Evolutionary conservation across 2,888 invertebrate species (phyloP), one percentile per base, ranked within the genome.

Genomic region (Eudemis profundana): DNA sequence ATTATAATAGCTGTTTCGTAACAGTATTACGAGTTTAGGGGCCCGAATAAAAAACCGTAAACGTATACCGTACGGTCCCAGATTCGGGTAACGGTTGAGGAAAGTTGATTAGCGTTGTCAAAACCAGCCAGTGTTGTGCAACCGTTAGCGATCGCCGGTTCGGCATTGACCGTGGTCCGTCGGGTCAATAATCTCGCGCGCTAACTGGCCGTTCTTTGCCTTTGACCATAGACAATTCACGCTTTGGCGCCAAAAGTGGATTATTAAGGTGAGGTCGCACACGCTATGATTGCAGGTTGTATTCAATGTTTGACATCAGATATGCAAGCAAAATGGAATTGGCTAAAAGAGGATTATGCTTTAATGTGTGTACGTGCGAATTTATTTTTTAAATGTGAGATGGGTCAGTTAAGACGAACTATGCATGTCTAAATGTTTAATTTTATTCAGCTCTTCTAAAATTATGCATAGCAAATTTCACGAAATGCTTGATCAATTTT

Each of bases 61-160:
- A 67, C 69, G 70, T 77, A 82, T 92, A 91, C 91, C 91, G 92
- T 92, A 88, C 81, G 79, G 85, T 82, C 85, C 90, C 87, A 87
- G 84, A 84, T 90, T 89, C 74, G 86, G 84, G 67, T 92, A 92
- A 90, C 91, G 91, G 86, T 71, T 59, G 62, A 76, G 83, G 86
- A 89, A 88, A 89, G 89, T 89, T 86, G 89, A 91, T 90, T 89
- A 89, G 87, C 84, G 89, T 75, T 80, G 82, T 83, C 83, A 80
- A 85, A 86, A 77, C 78, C 73, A 79, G 78, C 72, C 78, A 83
- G 82, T 83, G 63, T 69, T 66, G 67, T 61, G 80, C 68, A 79
- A 82, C 83, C 79, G 82, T 83, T 84, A 82, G 70, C 65, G 57
- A 68, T 68, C 68, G 61, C 56, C 23, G 3, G 23, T 33, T 69